These are phyloP conservation scores for Xestia ashworthii DNA, from an alignment of 2,888 invertebrate species.

Conservation along the genomic window DNA sequence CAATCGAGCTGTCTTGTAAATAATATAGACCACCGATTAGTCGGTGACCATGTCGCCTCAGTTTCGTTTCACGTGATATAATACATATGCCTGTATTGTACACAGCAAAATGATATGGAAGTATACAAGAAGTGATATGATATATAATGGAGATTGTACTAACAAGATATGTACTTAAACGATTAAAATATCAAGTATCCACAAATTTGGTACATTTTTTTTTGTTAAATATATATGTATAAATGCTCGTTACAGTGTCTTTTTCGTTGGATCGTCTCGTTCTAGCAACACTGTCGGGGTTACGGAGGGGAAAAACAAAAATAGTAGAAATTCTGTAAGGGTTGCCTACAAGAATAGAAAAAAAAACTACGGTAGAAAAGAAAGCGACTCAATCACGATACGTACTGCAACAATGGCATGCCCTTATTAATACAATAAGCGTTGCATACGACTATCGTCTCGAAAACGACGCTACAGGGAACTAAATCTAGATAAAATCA, in stretches of 20 bases:
- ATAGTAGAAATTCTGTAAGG: slow-evolving; percentile 73
- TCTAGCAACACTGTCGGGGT: slow-evolving; percentile 83
- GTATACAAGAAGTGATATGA: slow-evolving; percentile 90
- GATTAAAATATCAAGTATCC: slow-evolving; percentile 83
- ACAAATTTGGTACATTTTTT: slow-evolving; percentile 85
- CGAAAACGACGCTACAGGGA: slow-evolving; percentile 76
- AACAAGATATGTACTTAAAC: slow-evolving; percentile 89
- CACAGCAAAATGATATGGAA: slow-evolving; percentile 89
- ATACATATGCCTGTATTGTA: slow-evolving; percentile 83
- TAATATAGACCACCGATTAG: slow-evolving; percentile 66
- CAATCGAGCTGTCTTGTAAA: slow-evolving; percentile 68
- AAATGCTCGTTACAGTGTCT: slow-evolving; percentile 89
- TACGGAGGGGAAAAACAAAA: slow-evolving; percentile 73
- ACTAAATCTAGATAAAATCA: slow-evolving; percentile 72
- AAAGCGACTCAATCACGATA: slow-evolving; percentile 88
- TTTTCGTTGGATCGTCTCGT: slow-evolving; percentile 84
- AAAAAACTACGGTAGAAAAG: slow-evolving; percentile 61
- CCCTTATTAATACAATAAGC: slow-evolving; percentile 90
- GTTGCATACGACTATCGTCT: slow-evolving; percentile 89
- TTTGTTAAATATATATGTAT: slow-evolving; percentile 78
- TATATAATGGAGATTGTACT: slow-evolving; percentile 88
- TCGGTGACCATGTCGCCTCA: slow-evolving; percentile 67
- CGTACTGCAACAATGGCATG: slow-evolving; percentile 90
- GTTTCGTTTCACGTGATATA: slow-evolving; percentile 79
- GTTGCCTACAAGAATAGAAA: slow-evolving; percentile 69